phyloP scores from a whole-genome alignment of 1,140 invertebrate species.

The Chymomyza costata region DNA sequence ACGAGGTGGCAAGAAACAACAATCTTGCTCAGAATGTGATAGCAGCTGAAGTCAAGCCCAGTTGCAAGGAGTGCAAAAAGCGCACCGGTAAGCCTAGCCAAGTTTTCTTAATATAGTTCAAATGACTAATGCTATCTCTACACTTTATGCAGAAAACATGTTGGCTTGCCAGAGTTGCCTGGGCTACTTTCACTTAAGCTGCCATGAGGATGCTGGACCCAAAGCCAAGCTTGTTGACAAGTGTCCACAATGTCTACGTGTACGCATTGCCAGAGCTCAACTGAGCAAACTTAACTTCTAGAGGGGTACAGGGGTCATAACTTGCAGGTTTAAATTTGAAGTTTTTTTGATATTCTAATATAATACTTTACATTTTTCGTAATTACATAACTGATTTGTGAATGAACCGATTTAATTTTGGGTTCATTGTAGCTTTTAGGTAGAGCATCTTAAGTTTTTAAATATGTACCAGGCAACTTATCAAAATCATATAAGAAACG shows the following conservation, averaged over 20 bases:
- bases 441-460: too few species aligned
- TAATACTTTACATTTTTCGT: too few species aligned
- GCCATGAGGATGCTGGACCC: conserved; percentile 22
- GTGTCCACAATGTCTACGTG: conserved; percentile 30
- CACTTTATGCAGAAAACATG: too few species aligned
- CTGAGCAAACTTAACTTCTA: too few species aligned
- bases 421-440: too few species aligned
- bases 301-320: too few species aligned
- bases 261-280: not conserved
- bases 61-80: conserved; percentile 39
- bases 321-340: too few species aligned
- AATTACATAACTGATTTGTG: too few species aligned
- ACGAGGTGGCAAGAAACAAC: conserved; percentile 14
- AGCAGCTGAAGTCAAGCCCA: conserved; percentile 11
- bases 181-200: conserved; percentile 33
- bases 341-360: too few species aligned
- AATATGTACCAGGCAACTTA: too few species aligned
- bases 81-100: conserved; percentile 30
- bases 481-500: too few species aligned
- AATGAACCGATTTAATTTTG: too few species aligned
- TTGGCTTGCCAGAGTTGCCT: conserved; percentile 10
- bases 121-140: conserved; percentile 12
- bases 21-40: conserved; percentile 1
- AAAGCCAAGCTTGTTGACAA: conserved; percentile 6
- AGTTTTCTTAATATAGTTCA: not conserved